Evolutionary conservation across 2,888 invertebrate species (phyloP), one percentile per base, ranked within the genome.

Genomic region (Callosobruchus maculatus): DNA sequence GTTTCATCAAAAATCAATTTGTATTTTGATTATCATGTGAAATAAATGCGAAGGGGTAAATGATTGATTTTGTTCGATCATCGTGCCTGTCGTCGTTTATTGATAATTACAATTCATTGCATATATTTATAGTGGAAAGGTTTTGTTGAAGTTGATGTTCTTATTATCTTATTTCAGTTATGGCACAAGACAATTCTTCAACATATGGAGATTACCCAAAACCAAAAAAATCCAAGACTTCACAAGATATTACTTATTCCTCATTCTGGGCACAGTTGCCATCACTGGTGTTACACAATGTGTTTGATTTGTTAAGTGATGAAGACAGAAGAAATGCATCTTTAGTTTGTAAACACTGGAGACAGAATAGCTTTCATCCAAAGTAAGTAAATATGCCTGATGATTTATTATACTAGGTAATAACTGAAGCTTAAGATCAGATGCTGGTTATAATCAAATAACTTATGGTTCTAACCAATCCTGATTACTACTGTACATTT

Each of bases 271-370:
- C 84, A 22, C 81, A 84, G 79, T 83, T 88, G 77, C 88, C 88
- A 71, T 82, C 84, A 68, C 82, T 87, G 71, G 82, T 87, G 22
- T 77, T 88, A 74, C 84, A 86, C 75, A 84, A 87, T 76, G 84
- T 87, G 76, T 87, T 85, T 79, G 83, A 84, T 78, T 81, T 85
- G 74, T 79, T 88, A 67, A 81, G 78, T 77, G 79, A 81, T 73
- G 81, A 82, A 78, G 88, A 88, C 79, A 81, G 85, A 75, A 81
- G 83, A 74, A 85, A 83, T 80, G 87, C 87, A 68, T 87, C 87
- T 31, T 84, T 84, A 79, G 84, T 84, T 73, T 87, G 88, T 78
- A 84, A 83, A 75, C 84, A 84, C 75, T 88, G 88, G 88, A 82
- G 88, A 80, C 83, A 84, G 68, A 84, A 82, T 75, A 80, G 85